Evolutionary conservation across 2,797 vertebrate genomes (phyloP).

Genomic region (Premnoplex brunnescens): DNA sequence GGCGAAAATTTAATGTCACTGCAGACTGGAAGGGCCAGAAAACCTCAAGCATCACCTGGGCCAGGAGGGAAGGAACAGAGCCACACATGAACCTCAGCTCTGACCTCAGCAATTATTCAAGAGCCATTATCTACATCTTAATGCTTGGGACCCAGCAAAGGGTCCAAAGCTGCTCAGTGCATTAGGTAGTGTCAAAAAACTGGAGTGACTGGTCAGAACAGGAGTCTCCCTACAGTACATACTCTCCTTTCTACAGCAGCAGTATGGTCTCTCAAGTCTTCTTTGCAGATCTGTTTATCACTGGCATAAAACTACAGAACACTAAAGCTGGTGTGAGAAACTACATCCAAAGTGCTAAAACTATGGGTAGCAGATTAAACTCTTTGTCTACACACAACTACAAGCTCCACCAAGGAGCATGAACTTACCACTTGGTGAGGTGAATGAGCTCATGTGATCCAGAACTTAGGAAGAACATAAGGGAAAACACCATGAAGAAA

Average conservation of each 20-base stretch:
- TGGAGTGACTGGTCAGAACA: background rate
- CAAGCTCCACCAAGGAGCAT: background rate
- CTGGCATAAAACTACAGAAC: background rate
- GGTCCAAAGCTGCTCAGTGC: background rate
- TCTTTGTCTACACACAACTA: background rate
- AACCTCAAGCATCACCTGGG: background rate
- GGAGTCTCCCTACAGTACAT: background rate
- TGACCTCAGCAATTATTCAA: background rate
- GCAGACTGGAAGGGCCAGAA: background rate
- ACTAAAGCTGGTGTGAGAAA: background rate
- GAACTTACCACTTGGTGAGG: conserved; percentile 59
- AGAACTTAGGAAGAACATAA: conserved; percentile 54
- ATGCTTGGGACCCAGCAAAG: too few species aligned
- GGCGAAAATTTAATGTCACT: background rate
- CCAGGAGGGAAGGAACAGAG: background rate
- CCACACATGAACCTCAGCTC: background rate
- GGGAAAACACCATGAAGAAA: background rate
- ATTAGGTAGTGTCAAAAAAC: background rate
- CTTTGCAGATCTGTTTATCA: background rate
- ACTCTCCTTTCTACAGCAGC: background rate
- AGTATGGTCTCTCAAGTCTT: background rate
- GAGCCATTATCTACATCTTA: background rate
- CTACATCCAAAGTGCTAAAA: background rate
- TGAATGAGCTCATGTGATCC: conserved; percentile 51
- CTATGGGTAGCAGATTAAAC: background rate